phyloP scores from a whole-genome alignment of 2,888 invertebrate species.

The Phanerotoma sp. region DNA sequence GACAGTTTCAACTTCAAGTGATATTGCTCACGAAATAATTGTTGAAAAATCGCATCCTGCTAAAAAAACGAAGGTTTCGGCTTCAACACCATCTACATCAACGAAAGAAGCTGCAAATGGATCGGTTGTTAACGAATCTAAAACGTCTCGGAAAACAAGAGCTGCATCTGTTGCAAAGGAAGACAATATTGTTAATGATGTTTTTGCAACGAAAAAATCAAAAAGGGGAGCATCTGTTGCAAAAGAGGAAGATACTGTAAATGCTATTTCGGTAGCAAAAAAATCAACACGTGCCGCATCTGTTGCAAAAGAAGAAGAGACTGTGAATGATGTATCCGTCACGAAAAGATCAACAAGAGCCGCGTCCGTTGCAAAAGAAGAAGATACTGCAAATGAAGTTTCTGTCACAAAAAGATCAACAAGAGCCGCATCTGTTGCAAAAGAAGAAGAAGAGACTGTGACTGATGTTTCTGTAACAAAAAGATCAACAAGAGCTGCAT shows the following conservation, averaged over 20 bases:
- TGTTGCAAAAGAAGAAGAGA: conserved; percentile 7
- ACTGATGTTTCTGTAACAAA: too few relatives aligned
- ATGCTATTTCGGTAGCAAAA: too few relatives aligned
- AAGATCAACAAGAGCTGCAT: conserved; percentile 1
- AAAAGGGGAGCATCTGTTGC: too few relatives aligned
- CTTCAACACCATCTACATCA: too few relatives aligned
- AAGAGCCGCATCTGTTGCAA: too few relatives aligned
- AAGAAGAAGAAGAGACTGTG: not conserved
- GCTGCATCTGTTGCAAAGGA: conserved; percentile 6
- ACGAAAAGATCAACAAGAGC: not conserved
- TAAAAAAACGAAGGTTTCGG: conserved; percentile 20
- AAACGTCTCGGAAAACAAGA: not conserved
- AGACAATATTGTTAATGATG: too few relatives aligned
- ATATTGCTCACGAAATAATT: not conserved
- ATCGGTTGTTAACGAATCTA: too few relatives aligned
- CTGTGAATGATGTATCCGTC: not conserved
- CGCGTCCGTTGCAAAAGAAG: not conserved
- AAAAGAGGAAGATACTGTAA: too few relatives aligned
- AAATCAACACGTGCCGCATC: conserved; percentile 24
- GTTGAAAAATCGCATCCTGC: not conserved
- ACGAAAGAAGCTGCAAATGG: not conserved
- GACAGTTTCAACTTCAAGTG: not conserved
- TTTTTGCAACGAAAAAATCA: too few relatives aligned
- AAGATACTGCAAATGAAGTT: not conserved
- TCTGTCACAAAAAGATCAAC: not conserved